Percentiles rank a stretch among this genome's conserved stretches.
These are phyloP conservation scores for Festucalex cinctus DNA, from an alignment of 2,113 vertebrate genomes.

Conservation along the genomic window DNA sequence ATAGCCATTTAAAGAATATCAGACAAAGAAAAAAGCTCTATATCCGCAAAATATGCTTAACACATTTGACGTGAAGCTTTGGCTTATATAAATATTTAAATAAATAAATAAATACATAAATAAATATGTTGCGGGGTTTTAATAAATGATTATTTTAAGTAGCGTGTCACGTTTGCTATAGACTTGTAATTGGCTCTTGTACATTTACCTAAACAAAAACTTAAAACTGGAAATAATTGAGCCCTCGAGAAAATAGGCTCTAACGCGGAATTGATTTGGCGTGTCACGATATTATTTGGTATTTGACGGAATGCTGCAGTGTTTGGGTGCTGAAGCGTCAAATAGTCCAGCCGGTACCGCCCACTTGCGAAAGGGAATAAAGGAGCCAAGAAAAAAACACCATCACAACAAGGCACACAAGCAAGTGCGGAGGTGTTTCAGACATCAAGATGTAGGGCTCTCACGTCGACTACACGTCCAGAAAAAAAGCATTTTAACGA, in stretches of 20 bases:
- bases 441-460: not conserved
- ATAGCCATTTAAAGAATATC: not conserved
- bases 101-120: no score
- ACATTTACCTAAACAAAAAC: no score
- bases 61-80: not conserved
- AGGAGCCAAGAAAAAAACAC: not conserved
- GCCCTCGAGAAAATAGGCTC: no score
- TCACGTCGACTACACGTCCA: not conserved
- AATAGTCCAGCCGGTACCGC: slow-evolving; percentile 36
- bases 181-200: no score
- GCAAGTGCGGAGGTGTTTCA: not conserved
- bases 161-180: no score
- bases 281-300: not conserved
- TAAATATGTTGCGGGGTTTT: no score
- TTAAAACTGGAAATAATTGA: no score
- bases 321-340: not conserved
- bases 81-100: no score
- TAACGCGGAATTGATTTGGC: no score
- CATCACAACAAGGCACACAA: not conserved
- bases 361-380: slow-evolving; percentile 27
- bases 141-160: no score
- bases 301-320: not conserved
- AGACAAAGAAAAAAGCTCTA: not conserved
- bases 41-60: not conserved
- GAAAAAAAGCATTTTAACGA: not conserved